Evolutionary conservation across 2,888 invertebrate genomes (phyloP).

Genomic region (Phanerotoma sp.): DNA sequence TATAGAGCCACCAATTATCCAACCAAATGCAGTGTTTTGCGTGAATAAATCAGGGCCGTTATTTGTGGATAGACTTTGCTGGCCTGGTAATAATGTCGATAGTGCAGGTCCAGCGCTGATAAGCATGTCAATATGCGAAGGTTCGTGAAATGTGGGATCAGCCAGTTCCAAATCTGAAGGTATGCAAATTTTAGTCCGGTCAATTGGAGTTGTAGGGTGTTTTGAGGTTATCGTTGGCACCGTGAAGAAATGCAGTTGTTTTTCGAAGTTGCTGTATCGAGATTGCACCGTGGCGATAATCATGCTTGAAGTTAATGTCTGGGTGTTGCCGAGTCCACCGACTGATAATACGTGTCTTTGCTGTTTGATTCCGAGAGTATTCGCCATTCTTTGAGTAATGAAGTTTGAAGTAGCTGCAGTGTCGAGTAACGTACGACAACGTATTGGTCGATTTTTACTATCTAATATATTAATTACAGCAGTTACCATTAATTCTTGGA

Average conservation of each 20-base stretch:
- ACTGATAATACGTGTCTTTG: too few relatives aligned
- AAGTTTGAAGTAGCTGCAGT: too few relatives aligned
- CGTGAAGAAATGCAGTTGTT: too few relatives aligned
- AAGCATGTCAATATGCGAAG: constrained; percentile 17
- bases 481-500: too few relatives aligned
- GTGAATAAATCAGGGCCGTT: constrained; percentile 6
- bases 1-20: constrained; percentile 18
- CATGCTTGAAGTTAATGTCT: too few relatives aligned
- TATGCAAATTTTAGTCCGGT: neutral
- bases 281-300: too few relatives aligned
- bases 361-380: neutral
- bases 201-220: constrained; percentile 18
- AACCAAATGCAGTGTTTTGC: constrained; percentile 23
- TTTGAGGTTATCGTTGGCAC: too few relatives aligned
- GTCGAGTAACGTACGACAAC: too few relatives aligned
- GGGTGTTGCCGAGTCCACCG: too few relatives aligned
- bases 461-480: too few relatives aligned
- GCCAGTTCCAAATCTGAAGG: constrained; percentile 14
- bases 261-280: too few relatives aligned
- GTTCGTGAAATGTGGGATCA: constrained; percentile 24
- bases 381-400: neutral
- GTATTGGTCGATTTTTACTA: too few relatives aligned
- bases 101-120: constrained; percentile 18
- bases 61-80: constrained; percentile 7
- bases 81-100: constrained; percentile 11